Evolutionary conservation across 2,888 invertebrate genomes (phyloP).

Genomic region (Cantharis nigra): DNA sequence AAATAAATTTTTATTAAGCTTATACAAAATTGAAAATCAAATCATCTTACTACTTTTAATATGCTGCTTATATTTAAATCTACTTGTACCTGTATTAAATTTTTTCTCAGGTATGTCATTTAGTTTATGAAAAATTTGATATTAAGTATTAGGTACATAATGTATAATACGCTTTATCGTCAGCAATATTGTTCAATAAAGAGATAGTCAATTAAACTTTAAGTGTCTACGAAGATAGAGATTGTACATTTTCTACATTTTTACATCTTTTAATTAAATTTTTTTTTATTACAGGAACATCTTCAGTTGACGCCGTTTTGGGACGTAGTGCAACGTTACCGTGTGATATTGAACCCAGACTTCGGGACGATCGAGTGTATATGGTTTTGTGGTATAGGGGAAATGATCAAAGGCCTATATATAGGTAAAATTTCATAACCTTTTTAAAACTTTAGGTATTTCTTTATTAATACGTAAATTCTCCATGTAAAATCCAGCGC

Average conservation of each 20-base stretch:
- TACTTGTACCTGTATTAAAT: background rate
- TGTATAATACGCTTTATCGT: background rate
- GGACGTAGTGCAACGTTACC: constrained; percentile 84
- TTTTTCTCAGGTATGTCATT: background rate
- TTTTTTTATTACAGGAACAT: constrained; percentile 62
- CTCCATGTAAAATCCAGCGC: background rate
- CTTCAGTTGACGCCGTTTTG: constrained; percentile 80
- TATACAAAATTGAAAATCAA: background rate
- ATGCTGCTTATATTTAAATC: background rate
- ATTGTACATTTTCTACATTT: too few species aligned
- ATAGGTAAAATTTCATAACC: constrained; percentile 71
- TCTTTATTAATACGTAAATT: background rate
- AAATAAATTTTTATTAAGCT: background rate
- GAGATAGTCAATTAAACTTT: background rate
- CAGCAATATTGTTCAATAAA: background rate
- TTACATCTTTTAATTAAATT: background rate
- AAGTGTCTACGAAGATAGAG: too few species aligned
- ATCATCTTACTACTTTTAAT: background rate
- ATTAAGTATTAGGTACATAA: background rate
- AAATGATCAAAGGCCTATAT: constrained; percentile 84
- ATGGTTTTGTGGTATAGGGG: constrained; percentile 93
- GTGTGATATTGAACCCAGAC: constrained; percentile 85
- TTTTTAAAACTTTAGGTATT: background rate
- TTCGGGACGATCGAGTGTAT: constrained; percentile 83
- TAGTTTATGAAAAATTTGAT: background rate